phyloP scores from a whole-genome alignment of 2,888 invertebrate species.

The Noctua janthina region DNA sequence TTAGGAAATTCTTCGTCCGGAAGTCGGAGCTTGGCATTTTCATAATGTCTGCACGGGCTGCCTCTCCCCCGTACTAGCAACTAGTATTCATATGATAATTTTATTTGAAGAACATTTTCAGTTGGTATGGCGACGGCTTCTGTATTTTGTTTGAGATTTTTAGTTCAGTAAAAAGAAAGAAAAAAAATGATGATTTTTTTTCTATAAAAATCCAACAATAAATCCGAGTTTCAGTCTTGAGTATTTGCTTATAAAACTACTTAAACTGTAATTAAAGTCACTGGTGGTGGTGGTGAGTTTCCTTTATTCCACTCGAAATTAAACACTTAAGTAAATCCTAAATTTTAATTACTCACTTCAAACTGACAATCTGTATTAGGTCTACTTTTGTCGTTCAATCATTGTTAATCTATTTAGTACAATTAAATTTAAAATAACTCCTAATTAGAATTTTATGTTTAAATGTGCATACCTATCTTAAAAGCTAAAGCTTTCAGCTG shows the following conservation, averaged over 20 bases:
- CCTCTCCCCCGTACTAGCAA: slow-evolving; percentile 62
- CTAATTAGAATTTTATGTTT: not conserved
- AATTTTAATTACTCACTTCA: not conserved
- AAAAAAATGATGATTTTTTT: not conserved
- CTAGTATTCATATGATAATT: slow-evolving; percentile 88
- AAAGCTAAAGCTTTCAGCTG: not conserved
- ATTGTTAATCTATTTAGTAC: not conserved
- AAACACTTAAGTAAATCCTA: not conserved
- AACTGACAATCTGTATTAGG: not conserved
- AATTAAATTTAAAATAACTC: not conserved
- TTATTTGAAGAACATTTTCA: slow-evolving; percentile 74
- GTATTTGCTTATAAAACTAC: not conserved
- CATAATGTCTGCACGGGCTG: slow-evolving; percentile 80
- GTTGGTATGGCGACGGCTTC: slow-evolving; percentile 68
- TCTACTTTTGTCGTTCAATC: not conserved
- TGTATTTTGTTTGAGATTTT: slow-evolving; percentile 7
- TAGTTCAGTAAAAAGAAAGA: not conserved
- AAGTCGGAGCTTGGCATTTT: slow-evolving; percentile 86
- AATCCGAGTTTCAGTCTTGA: not conserved
- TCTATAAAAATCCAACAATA: not conserved
- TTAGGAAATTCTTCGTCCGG: slow-evolving; percentile 87
- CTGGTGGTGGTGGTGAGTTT: not conserved
- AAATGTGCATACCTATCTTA: not conserved
- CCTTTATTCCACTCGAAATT: not conserved
- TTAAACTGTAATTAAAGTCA: not conserved